Percentiles rank a stretch among this genome's conserved stretches.
Conservation (phyloP, 2,888 invertebrate genomes). For the Luffia ferchaultella region DNA sequence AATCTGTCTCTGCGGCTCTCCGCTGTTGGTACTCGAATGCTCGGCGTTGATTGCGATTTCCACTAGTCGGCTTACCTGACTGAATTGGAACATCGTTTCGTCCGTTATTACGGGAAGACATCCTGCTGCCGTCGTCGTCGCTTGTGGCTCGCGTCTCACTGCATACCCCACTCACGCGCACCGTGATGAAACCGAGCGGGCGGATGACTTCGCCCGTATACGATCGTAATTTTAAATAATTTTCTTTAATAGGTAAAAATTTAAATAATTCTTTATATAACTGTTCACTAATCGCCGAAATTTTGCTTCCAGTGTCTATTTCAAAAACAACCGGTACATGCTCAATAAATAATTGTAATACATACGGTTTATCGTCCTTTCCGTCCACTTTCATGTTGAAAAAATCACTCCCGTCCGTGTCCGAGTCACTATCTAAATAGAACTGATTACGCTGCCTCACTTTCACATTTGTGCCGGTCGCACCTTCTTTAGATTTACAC, state of each 20-base stretch:
- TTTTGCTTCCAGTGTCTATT: slow-evolving; percentile 2
- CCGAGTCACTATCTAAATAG: neutral
- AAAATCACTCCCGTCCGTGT: neutral
- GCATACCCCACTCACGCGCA: no score
- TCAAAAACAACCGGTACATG: neutral
- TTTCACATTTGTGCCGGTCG: neutral
- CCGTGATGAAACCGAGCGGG: no score
- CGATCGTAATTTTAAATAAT: neutral
- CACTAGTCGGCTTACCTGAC: no score
- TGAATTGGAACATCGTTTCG: no score
- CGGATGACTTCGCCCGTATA: no score
- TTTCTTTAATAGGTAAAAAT: neutral
- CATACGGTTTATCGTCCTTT: neutral
- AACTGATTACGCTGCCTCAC: neutral
- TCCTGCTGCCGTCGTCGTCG: no score
- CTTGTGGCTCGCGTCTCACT: no score
- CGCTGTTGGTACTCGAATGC: slow-evolving; percentile 15
- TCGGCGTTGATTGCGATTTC: slow-evolving; percentile 12
- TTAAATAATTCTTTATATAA: neutral
- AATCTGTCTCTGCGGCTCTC: slow-evolving; percentile 9
- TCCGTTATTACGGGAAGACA: no score
- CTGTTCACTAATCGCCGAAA: neutral
- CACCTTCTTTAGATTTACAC: neutral
- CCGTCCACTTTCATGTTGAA: slow-evolving; percentile 1
- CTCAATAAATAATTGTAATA: neutral